Percentiles rank a stretch among this genome's conserved stretches.
Conservation (phyloP, 1,140 invertebrate genomes). For the Thalassaphorura encarpata region DNA sequence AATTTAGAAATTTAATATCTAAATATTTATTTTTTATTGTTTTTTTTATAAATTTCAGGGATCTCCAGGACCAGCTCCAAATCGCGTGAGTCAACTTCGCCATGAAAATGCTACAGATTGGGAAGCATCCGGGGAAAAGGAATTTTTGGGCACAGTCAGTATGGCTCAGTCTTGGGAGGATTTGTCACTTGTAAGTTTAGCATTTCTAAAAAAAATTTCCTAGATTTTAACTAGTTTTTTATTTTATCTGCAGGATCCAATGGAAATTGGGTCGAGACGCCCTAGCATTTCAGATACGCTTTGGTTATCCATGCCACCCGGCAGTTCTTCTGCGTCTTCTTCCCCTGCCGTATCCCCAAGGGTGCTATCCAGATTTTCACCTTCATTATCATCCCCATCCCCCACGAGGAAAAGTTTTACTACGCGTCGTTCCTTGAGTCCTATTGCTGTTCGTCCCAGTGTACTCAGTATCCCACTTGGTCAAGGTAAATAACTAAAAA, state of each 20-base stretch:
- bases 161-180: conserved; percentile 33
- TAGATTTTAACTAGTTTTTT: neutral
- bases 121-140: conserved; percentile 31
- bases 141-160: conserved; percentile 28
- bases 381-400: conserved; percentile 36
- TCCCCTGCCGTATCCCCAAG: conserved; percentile 32
- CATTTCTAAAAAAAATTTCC: neutral
- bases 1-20: too few species aligned
- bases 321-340: conserved; percentile 23
- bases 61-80: conserved; percentile 30
- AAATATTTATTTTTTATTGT: neutral
- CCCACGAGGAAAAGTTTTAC: conserved; percentile 38
- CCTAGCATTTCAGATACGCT: conserved; percentile 29
- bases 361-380: conserved; percentile 25
- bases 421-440: conserved; percentile 36
- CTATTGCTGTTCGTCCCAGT: conserved; percentile 37
- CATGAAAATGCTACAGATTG: conserved; percentile 30
- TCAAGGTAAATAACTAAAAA: conserved; percentile 15
- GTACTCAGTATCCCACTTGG: conserved; percentile 16
- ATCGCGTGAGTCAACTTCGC: conserved; percentile 28
- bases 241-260: conserved; percentile 23
- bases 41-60: conserved; percentile 15
- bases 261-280: conserved; percentile 24
- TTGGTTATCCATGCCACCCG: conserved; percentile 25
- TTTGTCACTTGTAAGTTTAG: conserved; percentile 25